These are phyloP conservation scores for Rhea americana DNA, from an alignment of 2,113 vertebrate species.

Conservation along the genomic window DNA sequence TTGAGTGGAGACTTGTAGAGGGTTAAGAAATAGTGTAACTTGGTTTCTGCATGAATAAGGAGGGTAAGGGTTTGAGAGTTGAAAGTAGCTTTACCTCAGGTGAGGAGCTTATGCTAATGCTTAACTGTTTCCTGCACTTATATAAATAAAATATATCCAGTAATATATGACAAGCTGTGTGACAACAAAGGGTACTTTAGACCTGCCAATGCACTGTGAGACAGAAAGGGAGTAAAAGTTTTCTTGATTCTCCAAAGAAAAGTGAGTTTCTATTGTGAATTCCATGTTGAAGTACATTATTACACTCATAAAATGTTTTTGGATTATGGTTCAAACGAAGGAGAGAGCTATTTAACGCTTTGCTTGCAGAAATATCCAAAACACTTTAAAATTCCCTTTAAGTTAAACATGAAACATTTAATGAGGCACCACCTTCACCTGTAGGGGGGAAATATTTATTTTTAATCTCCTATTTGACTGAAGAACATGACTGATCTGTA, in stretches of 20 bases:
- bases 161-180: neutral
- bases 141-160: neutral
- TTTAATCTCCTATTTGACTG: neutral
- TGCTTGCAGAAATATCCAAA: neutral
- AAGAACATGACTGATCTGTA: neutral
- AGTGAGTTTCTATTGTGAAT: neutral
- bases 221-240: constrained; percentile 31
- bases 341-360: neutral
- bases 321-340: neutral
- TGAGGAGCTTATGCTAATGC: neutral
- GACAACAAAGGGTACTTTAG: neutral
- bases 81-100: neutral
- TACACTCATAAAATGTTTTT: constrained; percentile 28
- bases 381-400: neutral
- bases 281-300: constrained; percentile 27
- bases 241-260: constrained; percentile 8
- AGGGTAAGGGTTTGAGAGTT: neutral
- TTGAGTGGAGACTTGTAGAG: neutral
- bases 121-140: neutral
- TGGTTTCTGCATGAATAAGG: neutral
- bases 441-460: neutral
- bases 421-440: neutral
- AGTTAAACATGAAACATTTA: neutral
- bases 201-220: neutral
- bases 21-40: neutral